Evolutionary conservation across 2,888 invertebrate species (phyloP), one percentile per base, ranked within the genome.

Genomic region (Mesopsocus fuscifrons): DNA sequence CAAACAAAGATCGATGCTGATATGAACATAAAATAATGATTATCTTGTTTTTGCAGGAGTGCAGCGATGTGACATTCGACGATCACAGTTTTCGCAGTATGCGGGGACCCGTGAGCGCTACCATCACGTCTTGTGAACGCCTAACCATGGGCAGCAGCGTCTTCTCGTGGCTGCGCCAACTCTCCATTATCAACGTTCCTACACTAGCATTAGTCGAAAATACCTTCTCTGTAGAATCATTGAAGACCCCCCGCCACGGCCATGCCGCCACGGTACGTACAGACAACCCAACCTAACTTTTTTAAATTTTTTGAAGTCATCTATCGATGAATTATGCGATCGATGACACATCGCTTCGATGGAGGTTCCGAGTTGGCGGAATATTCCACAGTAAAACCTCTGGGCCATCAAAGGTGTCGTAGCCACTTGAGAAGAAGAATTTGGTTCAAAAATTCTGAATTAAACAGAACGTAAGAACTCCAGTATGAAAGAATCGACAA

Each of bases 141-240:
- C 73, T 77, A 11, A 63, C 66, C 16, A 63, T 79, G 47, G 71
- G 72, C 52, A 67, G 69, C 16, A 65, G 67, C 38, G 70, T 76
- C 1, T 78, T 79, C 53, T 73, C 74, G 26, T 73, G 76, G 67
- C 63, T 79, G 22, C 63, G 72, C 38, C 66, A 67, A 46, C 67
- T 77, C 55, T 65, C 60, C 44, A 67, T 79, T 48, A 63, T 55
- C 45, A 66, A 74, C 48, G 71, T 79, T 13, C 57, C 57, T 3
- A 59, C 64, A 20, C 57, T 80, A 41, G 63, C 66, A 43, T 60
- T 79, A 26, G 65, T 66, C 16, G 64, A 67, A 44, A 69, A 72
- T 40, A 66, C 77, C 0, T 79, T 80, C 56, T 67, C 68, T 50
- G 66, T 77, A 49, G 74, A 74, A 52, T 67, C 71, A 48, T 66